Conservation (phyloP, 2,888 invertebrate species). For the Iselma pallidipennis region DNA sequence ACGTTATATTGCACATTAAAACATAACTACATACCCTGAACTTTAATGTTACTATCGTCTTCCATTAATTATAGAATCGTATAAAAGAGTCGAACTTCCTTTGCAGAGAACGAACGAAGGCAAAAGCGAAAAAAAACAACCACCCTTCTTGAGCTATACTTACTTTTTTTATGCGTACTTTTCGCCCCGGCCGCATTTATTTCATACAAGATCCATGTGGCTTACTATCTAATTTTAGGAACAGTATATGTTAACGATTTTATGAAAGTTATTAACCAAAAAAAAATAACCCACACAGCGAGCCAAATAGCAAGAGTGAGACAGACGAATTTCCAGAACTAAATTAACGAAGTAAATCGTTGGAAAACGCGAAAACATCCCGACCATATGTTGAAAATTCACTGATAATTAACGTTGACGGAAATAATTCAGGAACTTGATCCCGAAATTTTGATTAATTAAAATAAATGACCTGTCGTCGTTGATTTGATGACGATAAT, state of each 20-base stretch:
- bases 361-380: neutral
- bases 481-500: constrained; percentile 2
- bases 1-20: constrained; percentile 20
- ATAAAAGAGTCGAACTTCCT: neutral
- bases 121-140: neutral
- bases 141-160: neutral
- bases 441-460: constrained; percentile 23
- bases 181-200: neutral
- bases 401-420: neutral
- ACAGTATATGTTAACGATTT: no score
- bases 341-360: neutral
- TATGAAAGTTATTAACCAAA: neutral
- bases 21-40: constrained; percentile 14
- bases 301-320: neutral
- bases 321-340: no score
- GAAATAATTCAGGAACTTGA: neutral
- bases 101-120: neutral
- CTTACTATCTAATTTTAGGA: neutral
- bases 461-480: constrained; percentile 19
- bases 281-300: neutral
- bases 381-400: neutral
- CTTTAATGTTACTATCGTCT: constrained; percentile 17
- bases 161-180: neutral
- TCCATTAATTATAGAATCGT: constrained; percentile 14
- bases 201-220: neutral